Percentiles rank a stretch among this genome's conserved stretches.
phyloP scores from a whole-genome alignment of 2,797 vertebrate species.

The Champsocephalus gunnari region DNA sequence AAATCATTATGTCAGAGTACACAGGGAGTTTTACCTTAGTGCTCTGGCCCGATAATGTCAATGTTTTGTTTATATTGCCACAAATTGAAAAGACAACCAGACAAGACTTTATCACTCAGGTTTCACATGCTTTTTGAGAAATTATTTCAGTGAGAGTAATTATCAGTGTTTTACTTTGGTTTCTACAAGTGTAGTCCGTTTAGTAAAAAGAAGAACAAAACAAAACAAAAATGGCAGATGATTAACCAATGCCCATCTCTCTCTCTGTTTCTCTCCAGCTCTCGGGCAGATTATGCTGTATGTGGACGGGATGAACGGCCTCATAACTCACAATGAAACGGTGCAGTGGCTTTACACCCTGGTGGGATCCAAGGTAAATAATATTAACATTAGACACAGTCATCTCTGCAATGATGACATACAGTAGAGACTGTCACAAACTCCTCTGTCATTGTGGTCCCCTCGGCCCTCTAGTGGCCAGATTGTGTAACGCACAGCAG shows the following conservation, averaged over 20 bases:
- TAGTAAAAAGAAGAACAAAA: neutral
- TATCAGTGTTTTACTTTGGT: too few relatives aligned
- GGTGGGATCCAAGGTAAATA: constrained; percentile 95
- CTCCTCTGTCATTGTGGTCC: constrained; percentile 22
- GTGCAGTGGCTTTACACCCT: constrained; percentile 97
- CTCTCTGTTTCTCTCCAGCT: constrained; percentile 79
- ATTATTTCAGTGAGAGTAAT: too few relatives aligned
- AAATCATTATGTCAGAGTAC: neutral
- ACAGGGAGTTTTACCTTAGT: neutral
- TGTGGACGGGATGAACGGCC: constrained; percentile 98
- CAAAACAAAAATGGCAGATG: constrained; percentile 11
- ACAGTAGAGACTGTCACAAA: constrained; percentile 12
- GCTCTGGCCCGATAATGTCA: neutral
- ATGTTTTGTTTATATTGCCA: neutral
- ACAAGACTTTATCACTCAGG: too few relatives aligned
- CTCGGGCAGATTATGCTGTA: constrained; percentile 99
- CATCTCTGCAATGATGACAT: constrained; percentile 26
- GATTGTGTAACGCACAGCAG: constrained; percentile 14
- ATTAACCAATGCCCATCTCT: constrained; percentile 24
- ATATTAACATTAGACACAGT: neutral
- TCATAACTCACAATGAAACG: constrained; percentile 95
- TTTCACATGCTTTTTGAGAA: too few relatives aligned
- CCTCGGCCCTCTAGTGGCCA: constrained; percentile 76
- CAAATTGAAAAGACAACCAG: too few relatives aligned
- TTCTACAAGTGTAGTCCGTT: constrained; percentile 1